Base-by-base conservation (phyloP, 2,113 vertebrate species). In the Octodon degus region DNA sequence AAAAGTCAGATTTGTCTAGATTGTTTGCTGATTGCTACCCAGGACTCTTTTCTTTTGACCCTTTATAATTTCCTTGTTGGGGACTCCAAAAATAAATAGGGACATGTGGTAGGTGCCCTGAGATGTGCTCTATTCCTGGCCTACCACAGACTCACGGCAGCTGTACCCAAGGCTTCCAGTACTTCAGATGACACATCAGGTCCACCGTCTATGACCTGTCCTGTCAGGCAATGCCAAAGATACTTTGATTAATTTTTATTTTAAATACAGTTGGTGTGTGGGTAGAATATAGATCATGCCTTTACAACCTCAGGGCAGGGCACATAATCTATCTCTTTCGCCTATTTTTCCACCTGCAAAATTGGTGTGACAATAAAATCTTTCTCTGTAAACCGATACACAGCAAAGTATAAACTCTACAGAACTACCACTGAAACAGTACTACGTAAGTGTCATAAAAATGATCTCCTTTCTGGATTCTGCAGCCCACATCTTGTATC, bases 201-300 rank as follows among this genome's bases (percentile, higher is more conserved):
- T 50, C 82, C 74, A 96, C 74, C 79, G n/a, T 91, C 83, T 37
- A 2, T 40, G 83, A 55, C 55, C 70, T 74, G 65, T n/a, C 83
- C 76, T 81, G 37, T 93, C 53, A 37, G 47, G n/a, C 84, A 65
- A 20, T 19, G 30, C 68, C 84, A 65, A 84, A 84, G 19, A 34
- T 80, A 7, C 84, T 90, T 86, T 67, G 76, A 76, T 90, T 86
- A 63, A 58, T 87, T 72, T 95, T 93, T 92, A 88, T 95, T 96
- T 94, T 74, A 91, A 95, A 62, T 62, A 76, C 72, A 88, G 17
- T 65, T 65, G 89, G 6, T 43, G 34, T 90, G 24, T 19, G 34
- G 58, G 22, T 7, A 91, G 3, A 87, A 72, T 5, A 91, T 3
- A 87, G 77, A 90, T 25, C 50, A 62, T 37, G 58, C 76, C 58